Conservation (phyloP, 2,797 vertebrate species). For the Arctocebus calabarensis region DNA sequence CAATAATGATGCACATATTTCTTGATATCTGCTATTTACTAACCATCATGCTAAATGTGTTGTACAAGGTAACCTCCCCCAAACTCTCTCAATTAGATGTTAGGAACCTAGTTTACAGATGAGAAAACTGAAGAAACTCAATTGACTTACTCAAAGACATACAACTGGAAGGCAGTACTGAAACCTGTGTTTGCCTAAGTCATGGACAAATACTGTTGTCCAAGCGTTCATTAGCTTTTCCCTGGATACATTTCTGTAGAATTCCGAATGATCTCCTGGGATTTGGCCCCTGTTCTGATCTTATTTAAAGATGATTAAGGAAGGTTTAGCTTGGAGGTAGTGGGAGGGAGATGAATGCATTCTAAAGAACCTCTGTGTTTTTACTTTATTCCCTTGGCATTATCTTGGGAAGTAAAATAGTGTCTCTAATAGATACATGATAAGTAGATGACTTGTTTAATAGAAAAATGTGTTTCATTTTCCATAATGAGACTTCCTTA, state of each 20-base stretch:
- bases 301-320: neutral
- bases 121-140: neutral
- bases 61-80: neutral
- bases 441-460: constrained; percentile 60
- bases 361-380: neutral
- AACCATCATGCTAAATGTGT: neutral
- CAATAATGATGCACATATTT: neutral
- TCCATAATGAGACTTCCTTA: constrained; percentile 63
- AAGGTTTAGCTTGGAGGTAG: neutral
- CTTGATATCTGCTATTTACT: neutral
- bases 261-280: neutral
- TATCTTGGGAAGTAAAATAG: constrained; percentile 54
- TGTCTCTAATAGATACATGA: constrained; percentile 35
- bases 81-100: neutral
- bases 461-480: constrained; percentile 68
- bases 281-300: neutral
- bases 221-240: neutral
- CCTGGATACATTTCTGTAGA: neutral
- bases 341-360: neutral
- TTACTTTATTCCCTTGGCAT: constrained; percentile 4
- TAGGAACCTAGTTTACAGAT: neutral
- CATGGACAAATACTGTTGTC: neutral
- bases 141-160: neutral
- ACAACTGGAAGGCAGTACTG: neutral
- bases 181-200: neutral